phyloP scores from a whole-genome alignment of 2,797 vertebrate species.

The Graptemys geographica region DNA sequence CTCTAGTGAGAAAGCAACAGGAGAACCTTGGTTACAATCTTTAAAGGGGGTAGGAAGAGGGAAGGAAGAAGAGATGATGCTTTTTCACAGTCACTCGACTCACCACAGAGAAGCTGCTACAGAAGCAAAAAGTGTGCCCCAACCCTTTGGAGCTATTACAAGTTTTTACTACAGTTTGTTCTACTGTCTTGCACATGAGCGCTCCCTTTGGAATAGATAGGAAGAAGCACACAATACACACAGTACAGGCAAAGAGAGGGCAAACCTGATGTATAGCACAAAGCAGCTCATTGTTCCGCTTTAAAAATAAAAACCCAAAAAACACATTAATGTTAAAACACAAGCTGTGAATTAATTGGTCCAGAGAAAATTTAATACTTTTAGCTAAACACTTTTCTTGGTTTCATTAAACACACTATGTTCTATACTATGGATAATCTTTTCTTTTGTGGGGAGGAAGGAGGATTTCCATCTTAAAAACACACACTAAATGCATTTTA shows the following conservation, averaged over 20 bases:
- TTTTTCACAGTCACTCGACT: conserved; percentile 56
- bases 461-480: conserved; percentile 32
- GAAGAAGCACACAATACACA: conserved; percentile 55
- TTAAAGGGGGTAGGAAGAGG: conserved; percentile 48
- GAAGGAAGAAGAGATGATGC: conserved; percentile 66
- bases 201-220: conserved; percentile 71
- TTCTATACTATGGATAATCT: background rate
- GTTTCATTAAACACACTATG: conserved; percentile 37
- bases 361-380: conserved; percentile 61
- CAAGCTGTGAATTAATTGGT: conserved; percentile 64
- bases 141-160: conserved; percentile 10
- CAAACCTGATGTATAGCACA: conserved; percentile 59
- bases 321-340: conserved; percentile 26
- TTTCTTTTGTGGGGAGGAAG: background rate
- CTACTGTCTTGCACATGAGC: conserved; percentile 34
- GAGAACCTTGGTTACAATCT: conserved; percentile 22
- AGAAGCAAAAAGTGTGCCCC: background rate
- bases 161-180: conserved; percentile 23
- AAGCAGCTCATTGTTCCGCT: conserved; percentile 57
- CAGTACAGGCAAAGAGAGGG: conserved; percentile 28
- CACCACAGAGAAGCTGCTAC: conserved; percentile 18
- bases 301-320: background rate
- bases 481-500: background rate
- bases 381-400: conserved; percentile 47
- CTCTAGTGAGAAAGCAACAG: conserved; percentile 40